These are phyloP conservation scores for Galerucella nymphaeae DNA, from an alignment of 2,888 invertebrate genomes.

Conservation along the genomic window DNA sequence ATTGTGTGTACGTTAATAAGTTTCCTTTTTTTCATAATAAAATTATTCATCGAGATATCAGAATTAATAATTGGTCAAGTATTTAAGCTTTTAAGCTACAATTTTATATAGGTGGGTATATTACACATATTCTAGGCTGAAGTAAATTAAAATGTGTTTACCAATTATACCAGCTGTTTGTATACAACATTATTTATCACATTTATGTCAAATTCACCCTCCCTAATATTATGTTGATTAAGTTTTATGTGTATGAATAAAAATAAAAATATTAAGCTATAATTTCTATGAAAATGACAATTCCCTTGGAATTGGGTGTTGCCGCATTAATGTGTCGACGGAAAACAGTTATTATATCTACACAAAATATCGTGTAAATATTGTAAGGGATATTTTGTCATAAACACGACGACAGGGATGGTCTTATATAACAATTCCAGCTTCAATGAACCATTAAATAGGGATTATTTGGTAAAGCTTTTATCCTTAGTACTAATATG, in stretches of 20 bases:
- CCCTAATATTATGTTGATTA: conserved; percentile 1
- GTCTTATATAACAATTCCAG: not conserved
- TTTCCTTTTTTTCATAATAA: no score
- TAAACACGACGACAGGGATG: conserved; percentile 11
- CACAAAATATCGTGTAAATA: conserved; percentile 27
- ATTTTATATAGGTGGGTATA: no score
- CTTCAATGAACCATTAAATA: not conserved
- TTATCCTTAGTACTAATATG: no score
- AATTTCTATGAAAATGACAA: conserved; percentile 8
- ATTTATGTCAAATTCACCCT: not conserved
- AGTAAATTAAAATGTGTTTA: not conserved
- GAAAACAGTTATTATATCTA: conserved; percentile 27
- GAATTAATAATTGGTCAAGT: no score
- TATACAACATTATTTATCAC: not conserved
- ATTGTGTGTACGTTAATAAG: no score
- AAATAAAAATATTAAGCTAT: conserved; percentile 12
- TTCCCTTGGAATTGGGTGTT: conserved; percentile 32
- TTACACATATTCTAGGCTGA: not conserved
- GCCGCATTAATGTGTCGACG: conserved; percentile 10
- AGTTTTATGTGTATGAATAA: conserved; percentile 3
- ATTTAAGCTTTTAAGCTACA: no score
- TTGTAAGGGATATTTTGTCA: conserved; percentile 10
- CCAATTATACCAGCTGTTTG: not conserved
- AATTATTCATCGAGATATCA: no score
- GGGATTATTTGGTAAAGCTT: not conserved